Conservation (phyloP, 1,140 invertebrate species). For the Papilio machaon region DNA sequence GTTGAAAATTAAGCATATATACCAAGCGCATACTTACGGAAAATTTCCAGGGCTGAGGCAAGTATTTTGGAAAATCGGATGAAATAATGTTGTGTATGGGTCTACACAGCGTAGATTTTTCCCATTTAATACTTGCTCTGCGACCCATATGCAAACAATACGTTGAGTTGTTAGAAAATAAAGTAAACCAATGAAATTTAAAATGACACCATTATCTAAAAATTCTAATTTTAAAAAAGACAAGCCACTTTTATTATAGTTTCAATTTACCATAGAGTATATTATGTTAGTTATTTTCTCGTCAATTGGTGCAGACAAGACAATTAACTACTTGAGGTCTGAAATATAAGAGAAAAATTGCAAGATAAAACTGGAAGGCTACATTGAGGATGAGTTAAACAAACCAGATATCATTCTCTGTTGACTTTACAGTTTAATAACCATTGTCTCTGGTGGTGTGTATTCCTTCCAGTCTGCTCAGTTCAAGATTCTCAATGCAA, state of each 20-base stretch:
- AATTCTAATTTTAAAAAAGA: slow-evolving; percentile 51
- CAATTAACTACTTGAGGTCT: not conserved
- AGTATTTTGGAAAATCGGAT: slow-evolving; percentile 78
- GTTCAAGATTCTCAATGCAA: too few species aligned
- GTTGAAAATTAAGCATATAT: not conserved
- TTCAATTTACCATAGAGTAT: slow-evolving; percentile 14
- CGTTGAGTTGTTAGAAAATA: slow-evolving; percentile 37
- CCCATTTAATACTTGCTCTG: slow-evolving; percentile 72
- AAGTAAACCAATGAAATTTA: slow-evolving; percentile 35
- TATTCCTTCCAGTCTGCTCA: too few species aligned
- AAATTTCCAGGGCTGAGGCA: slow-evolving; percentile 77
- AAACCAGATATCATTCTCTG: too few species aligned
- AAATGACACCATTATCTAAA: slow-evolving; percentile 38
- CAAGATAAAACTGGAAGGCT: too few species aligned
- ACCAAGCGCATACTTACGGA: slow-evolving; percentile 60
- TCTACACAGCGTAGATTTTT: slow-evolving; percentile 63
- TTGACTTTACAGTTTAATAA: too few species aligned
- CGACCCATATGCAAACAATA: slow-evolving; percentile 59
- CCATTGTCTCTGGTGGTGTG: too few species aligned
- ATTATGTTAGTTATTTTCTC: not conserved
- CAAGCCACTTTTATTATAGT: not conserved
- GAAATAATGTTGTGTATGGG: slow-evolving; percentile 77
- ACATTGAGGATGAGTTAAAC: too few species aligned
- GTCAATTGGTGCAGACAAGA: not conserved
- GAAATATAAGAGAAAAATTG: too few species aligned